Evolutionary conservation across 2,113 vertebrate genomes (phyloP).

Genomic region (Antennarius striatus): DNA sequence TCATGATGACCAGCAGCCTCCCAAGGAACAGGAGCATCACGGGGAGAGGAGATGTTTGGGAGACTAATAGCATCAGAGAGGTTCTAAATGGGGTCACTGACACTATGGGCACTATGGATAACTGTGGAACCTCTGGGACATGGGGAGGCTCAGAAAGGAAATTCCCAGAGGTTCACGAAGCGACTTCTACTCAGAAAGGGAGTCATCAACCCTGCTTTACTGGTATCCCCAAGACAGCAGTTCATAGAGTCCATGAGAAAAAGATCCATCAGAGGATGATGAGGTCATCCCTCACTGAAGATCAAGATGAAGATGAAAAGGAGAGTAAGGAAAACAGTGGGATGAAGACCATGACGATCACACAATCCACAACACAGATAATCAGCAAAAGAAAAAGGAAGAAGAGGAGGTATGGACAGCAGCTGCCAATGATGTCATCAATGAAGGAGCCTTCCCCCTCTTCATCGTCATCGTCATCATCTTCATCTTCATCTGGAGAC

Average conservation of each 20-base stretch:
- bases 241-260: background rate
- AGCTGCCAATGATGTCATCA: constrained; percentile 59
- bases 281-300: constrained; percentile 43
- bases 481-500: constrained; percentile 70
- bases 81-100: background rate
- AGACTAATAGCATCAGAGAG: background rate
- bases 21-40: background rate
- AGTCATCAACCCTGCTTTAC: background rate
- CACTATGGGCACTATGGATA: background rate
- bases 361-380: constrained; percentile 25
- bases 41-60: background rate
- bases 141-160: background rate
- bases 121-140: background rate
- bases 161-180: background rate
- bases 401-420: constrained; percentile 24
- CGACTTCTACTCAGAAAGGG: background rate
- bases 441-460: constrained; percentile 51
- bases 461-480: constrained; percentile 33
- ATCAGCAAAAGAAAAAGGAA: constrained; percentile 44
- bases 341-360: constrained; percentile 23
- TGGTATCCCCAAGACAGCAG: background rate
- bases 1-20: background rate
- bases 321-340: background rate
- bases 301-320: constrained; percentile 37
- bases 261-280: constrained; percentile 12